Conservation (phyloP, 1,140 invertebrate genomes). For the Hetaerina americana region DNA sequence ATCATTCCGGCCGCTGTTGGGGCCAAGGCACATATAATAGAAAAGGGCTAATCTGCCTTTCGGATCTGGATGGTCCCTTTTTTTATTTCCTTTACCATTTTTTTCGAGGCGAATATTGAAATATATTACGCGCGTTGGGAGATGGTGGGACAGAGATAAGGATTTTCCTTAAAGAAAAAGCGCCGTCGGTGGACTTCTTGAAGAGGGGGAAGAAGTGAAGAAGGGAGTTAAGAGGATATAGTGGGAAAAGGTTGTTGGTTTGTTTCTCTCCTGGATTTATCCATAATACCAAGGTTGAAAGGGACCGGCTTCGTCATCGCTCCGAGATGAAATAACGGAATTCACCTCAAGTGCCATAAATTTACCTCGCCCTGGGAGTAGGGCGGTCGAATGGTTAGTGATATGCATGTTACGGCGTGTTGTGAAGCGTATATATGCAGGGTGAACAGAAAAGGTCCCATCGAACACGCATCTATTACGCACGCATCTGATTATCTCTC, state of each 20-base stretch:
- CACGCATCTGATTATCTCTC: too few relatives aligned
- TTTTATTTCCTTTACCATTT: too few relatives aligned
- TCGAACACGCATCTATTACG: too few relatives aligned
- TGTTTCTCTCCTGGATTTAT: background rate
- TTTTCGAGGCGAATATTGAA: background rate
- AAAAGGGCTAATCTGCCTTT: background rate
- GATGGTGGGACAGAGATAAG: background rate
- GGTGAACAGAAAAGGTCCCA: too few relatives aligned
- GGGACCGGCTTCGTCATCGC: background rate
- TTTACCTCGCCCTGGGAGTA: background rate
- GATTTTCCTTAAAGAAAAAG: background rate
- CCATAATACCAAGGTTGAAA: background rate
- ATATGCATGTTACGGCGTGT: too few relatives aligned
- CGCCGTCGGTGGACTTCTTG: background rate
- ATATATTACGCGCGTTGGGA: background rate
- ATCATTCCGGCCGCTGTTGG: background rate
- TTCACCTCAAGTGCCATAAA: background rate
- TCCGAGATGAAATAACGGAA: background rate
- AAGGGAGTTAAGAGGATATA: too few relatives aligned
- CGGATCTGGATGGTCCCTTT: background rate
- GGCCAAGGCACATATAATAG: too few relatives aligned
- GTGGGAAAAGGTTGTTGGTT: too few relatives aligned
- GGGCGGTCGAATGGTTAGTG: too few relatives aligned
- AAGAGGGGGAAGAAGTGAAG: too few relatives aligned
- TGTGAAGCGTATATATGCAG: too few relatives aligned